phyloP scores from a whole-genome alignment of 2,113 vertebrate genomes.

The Lophotis ruficrista region DNA sequence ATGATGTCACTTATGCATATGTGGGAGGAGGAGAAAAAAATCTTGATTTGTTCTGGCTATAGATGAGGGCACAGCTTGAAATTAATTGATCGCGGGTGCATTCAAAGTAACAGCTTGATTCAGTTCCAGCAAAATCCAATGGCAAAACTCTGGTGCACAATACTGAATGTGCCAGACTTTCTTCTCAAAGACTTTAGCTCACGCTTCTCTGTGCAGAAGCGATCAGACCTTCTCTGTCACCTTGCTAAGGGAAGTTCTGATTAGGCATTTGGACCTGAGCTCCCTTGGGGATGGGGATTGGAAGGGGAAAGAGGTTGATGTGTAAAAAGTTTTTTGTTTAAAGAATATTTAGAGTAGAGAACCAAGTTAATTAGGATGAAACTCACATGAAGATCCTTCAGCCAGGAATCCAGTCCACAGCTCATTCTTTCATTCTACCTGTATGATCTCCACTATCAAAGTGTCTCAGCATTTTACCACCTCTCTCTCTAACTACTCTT shows the following conservation, averaged over 20 bases:
- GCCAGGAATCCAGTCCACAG: neutral
- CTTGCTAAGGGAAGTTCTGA: neutral
- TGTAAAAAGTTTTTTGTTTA: neutral
- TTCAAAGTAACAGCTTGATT: conserved; percentile 32
- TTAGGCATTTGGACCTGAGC: neutral
- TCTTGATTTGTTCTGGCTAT: conserved; percentile 24
- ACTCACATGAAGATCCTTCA: neutral
- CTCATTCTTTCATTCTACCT: neutral
- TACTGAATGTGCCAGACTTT: neutral
- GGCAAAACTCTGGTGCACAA: neutral
- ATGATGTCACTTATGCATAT: neutral
- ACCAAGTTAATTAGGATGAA: neutral
- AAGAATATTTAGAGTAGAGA: neutral
- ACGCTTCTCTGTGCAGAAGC: neutral
- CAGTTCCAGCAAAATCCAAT: neutral
- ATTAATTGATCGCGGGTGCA: neutral
- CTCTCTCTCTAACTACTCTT: neutral
- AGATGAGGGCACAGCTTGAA: conserved; percentile 8
- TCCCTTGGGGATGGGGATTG: neutral
- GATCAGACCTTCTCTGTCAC: neutral
- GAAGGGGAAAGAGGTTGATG: neutral
- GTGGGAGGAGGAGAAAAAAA: neutral
- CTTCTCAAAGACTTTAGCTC: neutral
- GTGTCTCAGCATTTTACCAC: neutral
- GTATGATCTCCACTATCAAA: neutral